Evolutionary conservation across 1,140 invertebrate genomes (phyloP).

Genomic region (Odontomachus brunneus): DNA sequence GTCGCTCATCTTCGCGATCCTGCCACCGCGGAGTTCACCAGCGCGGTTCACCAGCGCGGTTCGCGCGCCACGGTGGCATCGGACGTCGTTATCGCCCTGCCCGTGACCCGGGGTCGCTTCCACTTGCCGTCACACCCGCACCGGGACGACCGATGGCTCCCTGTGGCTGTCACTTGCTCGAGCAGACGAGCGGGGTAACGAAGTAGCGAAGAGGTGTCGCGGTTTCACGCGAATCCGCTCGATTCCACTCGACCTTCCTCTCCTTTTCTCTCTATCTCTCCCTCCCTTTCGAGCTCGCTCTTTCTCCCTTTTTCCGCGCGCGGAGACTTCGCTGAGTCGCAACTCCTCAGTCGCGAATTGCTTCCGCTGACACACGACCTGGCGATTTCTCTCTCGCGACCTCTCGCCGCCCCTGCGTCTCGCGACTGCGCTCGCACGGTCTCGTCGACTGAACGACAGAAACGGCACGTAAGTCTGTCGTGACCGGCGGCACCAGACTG

Average conservation of each 20-base stretch:
- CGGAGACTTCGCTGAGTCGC: not conserved
- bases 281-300: not conserved
- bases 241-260: not conserved
- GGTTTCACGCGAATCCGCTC: not conserved
- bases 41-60: constrained; percentile 20
- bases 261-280: not conserved
- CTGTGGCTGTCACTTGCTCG: too few species aligned
- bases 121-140: not conserved
- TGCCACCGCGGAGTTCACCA: not conserved
- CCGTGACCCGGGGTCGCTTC: not conserved
- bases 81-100: constrained; percentile 8
- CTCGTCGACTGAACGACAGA: not conserved
- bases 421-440: constrained; percentile 8
- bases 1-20: constrained; percentile 26
- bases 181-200: too few species aligned
- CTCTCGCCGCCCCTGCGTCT: not conserved
- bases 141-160: too few species aligned
- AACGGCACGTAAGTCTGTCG: constrained; percentile 71
- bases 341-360: not conserved
- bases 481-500: constrained; percentile 84
- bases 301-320: not conserved
- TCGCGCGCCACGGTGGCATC: constrained; percentile 33
- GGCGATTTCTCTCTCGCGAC: not conserved
- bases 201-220: not conserved
- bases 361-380: too few species aligned